Evolutionary conservation across 2,888 invertebrate genomes (phyloP).

Genomic region (Deroplatys truncata): DNA sequence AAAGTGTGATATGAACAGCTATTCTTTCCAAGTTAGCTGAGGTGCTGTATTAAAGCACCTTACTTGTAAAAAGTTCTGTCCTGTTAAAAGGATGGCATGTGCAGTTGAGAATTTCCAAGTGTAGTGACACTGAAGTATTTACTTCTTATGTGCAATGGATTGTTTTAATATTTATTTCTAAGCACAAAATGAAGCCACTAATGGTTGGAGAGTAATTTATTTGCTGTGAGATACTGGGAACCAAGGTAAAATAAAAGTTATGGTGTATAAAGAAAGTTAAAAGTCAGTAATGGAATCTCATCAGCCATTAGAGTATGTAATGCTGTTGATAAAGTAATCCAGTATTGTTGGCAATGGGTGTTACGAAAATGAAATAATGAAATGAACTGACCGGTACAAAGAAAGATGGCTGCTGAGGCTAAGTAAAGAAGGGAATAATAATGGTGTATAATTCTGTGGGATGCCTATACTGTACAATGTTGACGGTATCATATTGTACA

Average conservation of each 20-base stretch:
- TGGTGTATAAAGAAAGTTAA: not conserved
- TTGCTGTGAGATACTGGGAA: not conserved
- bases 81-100: conserved; percentile 3
- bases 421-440: not conserved
- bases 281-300: not conserved
- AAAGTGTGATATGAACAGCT: conserved; percentile 12
- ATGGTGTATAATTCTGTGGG: not conserved
- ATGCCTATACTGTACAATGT: not conserved
- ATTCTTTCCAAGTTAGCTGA: not conserved
- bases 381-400: not conserved
- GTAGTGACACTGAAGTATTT: conserved; percentile 7
- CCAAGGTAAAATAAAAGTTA: not conserved
- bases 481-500: not conserved
- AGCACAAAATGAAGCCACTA: conserved; percentile 22
- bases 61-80: not conserved
- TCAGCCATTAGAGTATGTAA: not conserved
- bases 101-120: not conserved
- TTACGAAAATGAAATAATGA: too few relatives aligned
- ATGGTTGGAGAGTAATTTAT: conserved; percentile 20
- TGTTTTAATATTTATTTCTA: conserved; percentile 31
- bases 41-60: not conserved
- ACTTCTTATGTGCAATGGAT: conserved; percentile 29
- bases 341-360: not conserved
- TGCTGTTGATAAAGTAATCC: not conserved
- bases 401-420: not conserved